Evolutionary conservation across 2,888 invertebrate genomes (phyloP).

Genomic region (Microplitis deprimator): DNA sequence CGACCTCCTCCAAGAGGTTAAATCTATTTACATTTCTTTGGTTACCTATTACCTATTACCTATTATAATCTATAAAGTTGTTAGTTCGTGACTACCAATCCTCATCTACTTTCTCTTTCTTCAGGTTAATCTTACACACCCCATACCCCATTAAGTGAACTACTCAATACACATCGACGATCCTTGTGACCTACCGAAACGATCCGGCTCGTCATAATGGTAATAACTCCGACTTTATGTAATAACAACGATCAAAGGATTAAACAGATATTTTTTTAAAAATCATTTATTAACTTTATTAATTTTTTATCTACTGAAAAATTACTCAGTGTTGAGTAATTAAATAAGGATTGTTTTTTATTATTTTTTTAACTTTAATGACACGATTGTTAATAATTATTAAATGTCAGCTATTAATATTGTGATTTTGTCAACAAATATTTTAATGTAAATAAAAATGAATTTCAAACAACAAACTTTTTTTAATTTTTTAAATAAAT

Average conservation of each 20-base stretch:
- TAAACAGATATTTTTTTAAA: not conserved
- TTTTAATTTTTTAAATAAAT: not conserved
- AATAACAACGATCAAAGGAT: constrained; percentile 43
- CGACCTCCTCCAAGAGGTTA: constrained; percentile 62
- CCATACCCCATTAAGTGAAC: constrained; percentile 56
- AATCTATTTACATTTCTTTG: constrained; percentile 10
- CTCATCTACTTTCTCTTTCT: constrained; percentile 23
- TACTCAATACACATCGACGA: constrained; percentile 40
- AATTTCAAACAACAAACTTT: constrained; percentile 38
- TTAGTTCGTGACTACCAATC: constrained; percentile 24
- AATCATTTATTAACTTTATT: constrained; percentile 7
- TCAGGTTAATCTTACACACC: constrained; percentile 31
- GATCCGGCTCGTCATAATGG: constrained; percentile 63
- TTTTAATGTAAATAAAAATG: constrained; percentile 54
- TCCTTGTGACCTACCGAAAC: constrained; percentile 57
- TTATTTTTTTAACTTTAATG: not conserved
- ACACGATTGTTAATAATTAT: not conserved
- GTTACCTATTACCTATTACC: not conserved
- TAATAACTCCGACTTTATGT: constrained; percentile 60
- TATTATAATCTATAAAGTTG: not conserved
- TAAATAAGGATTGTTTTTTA: not conserved
- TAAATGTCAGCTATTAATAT: constrained; percentile 2
- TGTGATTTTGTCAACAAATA: constrained; percentile 34
- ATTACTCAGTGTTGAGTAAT: no score
- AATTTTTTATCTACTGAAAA: no score